phyloP scores from a whole-genome alignment of 2,797 vertebrate genomes.

The Mormyrus hasselquistii region DNA sequence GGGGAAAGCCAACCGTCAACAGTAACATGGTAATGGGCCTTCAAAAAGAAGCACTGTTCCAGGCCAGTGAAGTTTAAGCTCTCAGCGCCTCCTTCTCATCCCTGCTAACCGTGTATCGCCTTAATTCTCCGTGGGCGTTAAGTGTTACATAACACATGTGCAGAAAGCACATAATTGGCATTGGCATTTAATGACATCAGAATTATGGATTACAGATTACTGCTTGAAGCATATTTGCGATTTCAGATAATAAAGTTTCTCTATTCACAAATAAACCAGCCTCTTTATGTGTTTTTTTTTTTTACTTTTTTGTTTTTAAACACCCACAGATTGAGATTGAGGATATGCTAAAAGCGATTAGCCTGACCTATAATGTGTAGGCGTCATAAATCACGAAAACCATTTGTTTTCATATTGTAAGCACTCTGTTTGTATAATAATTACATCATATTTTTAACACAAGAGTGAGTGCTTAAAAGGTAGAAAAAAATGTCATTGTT shows the following conservation, averaged over 20 bases:
- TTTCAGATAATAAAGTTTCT: not conserved
- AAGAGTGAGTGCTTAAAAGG: slow-evolving; percentile 5
- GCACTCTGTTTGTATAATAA: slow-evolving; percentile 12
- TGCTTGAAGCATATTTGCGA: not conserved
- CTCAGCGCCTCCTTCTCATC: not conserved
- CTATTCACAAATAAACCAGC: not conserved
- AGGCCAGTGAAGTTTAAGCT: not conserved
- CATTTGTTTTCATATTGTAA: slow-evolving; percentile 13
- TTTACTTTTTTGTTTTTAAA: not conserved
- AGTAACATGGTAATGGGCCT: not conserved
- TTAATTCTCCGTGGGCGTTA: not conserved
- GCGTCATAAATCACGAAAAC: not conserved
- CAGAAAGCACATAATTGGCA: not conserved
- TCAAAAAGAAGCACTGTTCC: not conserved
- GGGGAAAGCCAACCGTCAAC: not conserved
- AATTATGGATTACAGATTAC: not conserved
- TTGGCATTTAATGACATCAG: not conserved
- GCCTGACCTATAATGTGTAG: slow-evolving; percentile 5
- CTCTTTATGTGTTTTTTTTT: not conserved
- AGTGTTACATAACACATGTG: not conserved
- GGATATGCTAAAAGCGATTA: not conserved
- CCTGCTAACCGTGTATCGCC: not conserved
- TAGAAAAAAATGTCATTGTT: not conserved
- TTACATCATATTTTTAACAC: slow-evolving; percentile 11
- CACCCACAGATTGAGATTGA: not conserved